Evolutionary conservation across 2,113 vertebrate genomes (phyloP), one percentile per base, ranked within the genome.

Genomic region (Lampris megalopsis): DNA sequence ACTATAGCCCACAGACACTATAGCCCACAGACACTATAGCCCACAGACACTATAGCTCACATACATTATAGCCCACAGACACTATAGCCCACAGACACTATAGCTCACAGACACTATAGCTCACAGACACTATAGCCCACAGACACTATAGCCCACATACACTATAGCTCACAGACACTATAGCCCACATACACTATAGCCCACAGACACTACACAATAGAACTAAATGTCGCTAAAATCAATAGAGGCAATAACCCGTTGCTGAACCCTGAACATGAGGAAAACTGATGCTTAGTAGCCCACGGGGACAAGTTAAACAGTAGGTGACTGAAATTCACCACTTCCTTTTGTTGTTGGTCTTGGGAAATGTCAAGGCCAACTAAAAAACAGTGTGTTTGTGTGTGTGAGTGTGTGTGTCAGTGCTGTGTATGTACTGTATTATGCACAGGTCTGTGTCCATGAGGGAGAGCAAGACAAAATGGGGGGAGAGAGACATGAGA

Each of bases 261-360:
- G 63, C 63, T 93, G 89, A 92, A 87, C 89, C 71, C 80, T 71
- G 73, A 54, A 65, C 77, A 79, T 84, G 71, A 90, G 86, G 71
- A 91, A 84, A 71, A 62, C 61, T 76, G 84, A 75, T 87, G 75
- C 87, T 80, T 81, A 88, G 79, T 71, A 66, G 83, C 66, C 75
- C 75, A 36, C 69, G 71, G 81, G 86, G 88, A 86, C 77, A 36
- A 85, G 81, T 81, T 79, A 79, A 85, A 88, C 85, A 86, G 85
- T 84, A 81, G 85, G 75, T 77, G 50, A 86, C 85, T 78, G 79
- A 87, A 66, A 86, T 85, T 82, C 75, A 80, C 77, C 81, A 89
- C 81, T 88, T 88, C 89, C 91, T 91, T 89, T 85, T 85, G 88
- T 91, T 89, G 90, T 88, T 54, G 68, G 86, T 79, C 74, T 69